Evolutionary conservation across 2,797 vertebrate genomes (phyloP).

Genomic region (Pterois miles): DNA sequence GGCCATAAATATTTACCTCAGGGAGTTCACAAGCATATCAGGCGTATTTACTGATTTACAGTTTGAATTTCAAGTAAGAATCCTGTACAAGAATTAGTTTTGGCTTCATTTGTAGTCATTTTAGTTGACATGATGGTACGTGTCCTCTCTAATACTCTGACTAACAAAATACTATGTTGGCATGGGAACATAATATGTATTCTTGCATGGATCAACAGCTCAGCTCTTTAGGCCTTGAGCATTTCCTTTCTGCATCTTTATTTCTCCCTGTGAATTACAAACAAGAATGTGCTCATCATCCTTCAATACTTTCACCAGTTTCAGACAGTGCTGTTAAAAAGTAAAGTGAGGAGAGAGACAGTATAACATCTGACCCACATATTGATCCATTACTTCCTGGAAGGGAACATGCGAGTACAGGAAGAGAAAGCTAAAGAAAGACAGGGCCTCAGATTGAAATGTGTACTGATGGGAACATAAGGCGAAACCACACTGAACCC

Average conservation of each 20-base stretch:
- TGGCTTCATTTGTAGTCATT: not conserved
- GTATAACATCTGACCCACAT: slow-evolving; percentile 1
- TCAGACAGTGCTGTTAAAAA: not conserved
- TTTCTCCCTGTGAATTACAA: not conserved
- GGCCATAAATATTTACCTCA: not conserved
- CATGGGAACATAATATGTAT: slow-evolving; percentile 1
- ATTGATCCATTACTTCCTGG: slow-evolving; percentile 25
- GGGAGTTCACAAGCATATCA: not conserved
- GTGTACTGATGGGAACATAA: not conserved
- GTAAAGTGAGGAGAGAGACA: not conserved
- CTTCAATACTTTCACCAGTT: slow-evolving; percentile 5
- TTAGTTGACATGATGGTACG: not conserved
- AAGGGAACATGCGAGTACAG: not conserved
- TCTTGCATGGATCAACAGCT: not conserved
- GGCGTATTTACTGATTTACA: not conserved
- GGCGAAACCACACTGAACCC: not conserved
- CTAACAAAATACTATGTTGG: not conserved
- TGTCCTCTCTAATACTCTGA: slow-evolving; percentile 1
- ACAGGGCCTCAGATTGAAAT: not conserved
- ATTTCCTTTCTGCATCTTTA: not conserved
- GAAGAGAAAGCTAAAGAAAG: slow-evolving; percentile 2
- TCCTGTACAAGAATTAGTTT: not conserved
- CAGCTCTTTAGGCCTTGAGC: not conserved
- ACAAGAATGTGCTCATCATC: not conserved
- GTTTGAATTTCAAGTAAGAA: not conserved